Evolutionary conservation across 2,888 invertebrate genomes (phyloP).

Genomic region (Nasonovia ribisnigri): DNA sequence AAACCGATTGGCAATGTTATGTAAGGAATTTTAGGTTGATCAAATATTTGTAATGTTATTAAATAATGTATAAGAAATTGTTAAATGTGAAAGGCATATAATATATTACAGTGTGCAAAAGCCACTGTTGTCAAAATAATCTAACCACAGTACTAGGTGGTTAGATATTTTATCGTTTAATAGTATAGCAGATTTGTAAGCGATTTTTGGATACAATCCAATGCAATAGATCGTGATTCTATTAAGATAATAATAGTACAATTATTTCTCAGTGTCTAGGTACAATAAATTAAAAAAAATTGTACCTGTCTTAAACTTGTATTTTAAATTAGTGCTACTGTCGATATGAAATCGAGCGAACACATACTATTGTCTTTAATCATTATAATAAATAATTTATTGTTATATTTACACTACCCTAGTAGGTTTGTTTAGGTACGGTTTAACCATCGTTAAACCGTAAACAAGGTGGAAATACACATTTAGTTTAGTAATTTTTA

Average conservation of each 20-base stretch:
- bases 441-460: not conserved
- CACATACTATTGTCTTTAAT: not conserved
- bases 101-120: not conserved
- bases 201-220: not conserved
- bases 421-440: not conserved
- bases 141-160: not conserved
- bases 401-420: not conserved
- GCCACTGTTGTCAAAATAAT: not conserved
- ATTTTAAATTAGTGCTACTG: not conserved
- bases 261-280: not conserved
- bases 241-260: not conserved
- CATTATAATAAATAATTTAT: not conserved
- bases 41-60: not conserved
- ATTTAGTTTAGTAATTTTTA: not conserved
- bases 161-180: not conserved
- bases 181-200: not conserved
- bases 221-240: not conserved
- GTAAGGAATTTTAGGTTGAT: not conserved
- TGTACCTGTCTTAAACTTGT: not conserved
- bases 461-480: not conserved
- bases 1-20: not conserved
- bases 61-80: not conserved
- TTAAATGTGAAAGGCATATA: not conserved
- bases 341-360: not conserved
- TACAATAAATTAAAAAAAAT: not conserved